Evolutionary conservation across 1,140 invertebrate species (phyloP), one percentile per base, ranked within the genome.

Genomic region (Trachymyrmex cornetzi): DNA sequence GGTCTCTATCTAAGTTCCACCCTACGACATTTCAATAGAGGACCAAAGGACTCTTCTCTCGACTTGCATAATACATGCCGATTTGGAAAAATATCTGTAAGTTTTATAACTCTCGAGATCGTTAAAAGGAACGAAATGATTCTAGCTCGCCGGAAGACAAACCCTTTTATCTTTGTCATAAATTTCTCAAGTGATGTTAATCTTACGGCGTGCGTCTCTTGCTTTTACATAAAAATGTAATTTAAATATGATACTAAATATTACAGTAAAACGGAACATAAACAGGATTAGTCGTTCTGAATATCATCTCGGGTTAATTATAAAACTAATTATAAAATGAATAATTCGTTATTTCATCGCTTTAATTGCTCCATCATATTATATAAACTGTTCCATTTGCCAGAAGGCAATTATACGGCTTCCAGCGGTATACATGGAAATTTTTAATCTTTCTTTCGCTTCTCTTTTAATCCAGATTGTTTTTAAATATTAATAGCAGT

Each of bases 1-100:
- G 11, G 50, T 24, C 48, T 6, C 55, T 34, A 72, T 61, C 44
- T 19, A 61, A 75, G 30, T 87, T 50, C 55, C 55, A 89, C 27
- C 59, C 82, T 50, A 86, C 63, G 64, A 74, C 59, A 79, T 86
- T 44, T 77, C 50, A 86, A 79, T 24, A 27, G 53, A 53, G 16
- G 12, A 30, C 22, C 50, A 19, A 87, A 66, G 11, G 7, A 44
- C 16, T 27, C 38, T 72, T 34, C 59, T 63, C 44, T 71, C 22
- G 22, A 64, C 48, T 63, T 24, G n/a, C 61, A 81, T 64, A 79
- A 75, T 66, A 27, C 12, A n/a, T 16, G n/a, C 24, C 53, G 61
- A 72, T 85, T 80, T 34, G 30, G 34, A 64, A 61, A 63, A 55
- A 90, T 48, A 55, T 30, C 27, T n/a, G 61, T 12, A 63, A 2